Evolutionary conservation across 2,113 vertebrate species (phyloP), one percentile per base, ranked within the genome.

Genomic region (Arvicanthis niloticus): DNA sequence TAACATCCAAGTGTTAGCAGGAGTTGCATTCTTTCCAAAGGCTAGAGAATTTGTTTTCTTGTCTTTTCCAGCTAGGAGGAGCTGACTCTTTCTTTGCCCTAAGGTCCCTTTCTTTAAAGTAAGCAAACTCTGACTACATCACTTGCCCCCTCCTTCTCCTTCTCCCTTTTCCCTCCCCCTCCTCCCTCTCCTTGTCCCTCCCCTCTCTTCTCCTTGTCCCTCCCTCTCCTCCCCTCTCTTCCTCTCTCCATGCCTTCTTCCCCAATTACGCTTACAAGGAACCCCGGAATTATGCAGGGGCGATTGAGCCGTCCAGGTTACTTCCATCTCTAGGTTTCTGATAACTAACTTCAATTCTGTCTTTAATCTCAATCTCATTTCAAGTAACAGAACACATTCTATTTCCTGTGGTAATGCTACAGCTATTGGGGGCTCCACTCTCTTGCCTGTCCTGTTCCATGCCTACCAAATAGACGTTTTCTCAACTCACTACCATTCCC

Each of bases 351-450:
- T 72, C 60, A 51, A n/a, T 48, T 81, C 16, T n/a, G 77, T 62
- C 40, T 78, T 67, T 31, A 56, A 19, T 13, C 24, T 70, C 70
- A 34, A 29, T 29, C 40, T 19, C 17, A 31, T 58, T 22, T 60
- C 45, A 5, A 1, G 16, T 80, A 37, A 48, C 1, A 31, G 31
- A 37, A 58, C 2, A 4, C 0, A 22, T 21, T 76, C 9, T 5
- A 17, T 26, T 65, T 65, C 17, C 16, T 68, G 34, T 22, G 37
- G 58, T 67, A 21, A 21, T 15, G 16, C 42, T 1, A 4, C 12
- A n/a, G 37, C 0, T 45, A 15, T 56, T 77, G 51, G 26, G 26
- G 31, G 2, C 10, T 12, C 13, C 21, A 7, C 72, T 53, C 21
- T 92, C 51, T 40, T 85, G 24, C 48, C 11, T 82, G 21, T 9